Evolutionary conservation across 2,888 invertebrate species (phyloP).

Genomic region (Aquatica leii): DNA sequence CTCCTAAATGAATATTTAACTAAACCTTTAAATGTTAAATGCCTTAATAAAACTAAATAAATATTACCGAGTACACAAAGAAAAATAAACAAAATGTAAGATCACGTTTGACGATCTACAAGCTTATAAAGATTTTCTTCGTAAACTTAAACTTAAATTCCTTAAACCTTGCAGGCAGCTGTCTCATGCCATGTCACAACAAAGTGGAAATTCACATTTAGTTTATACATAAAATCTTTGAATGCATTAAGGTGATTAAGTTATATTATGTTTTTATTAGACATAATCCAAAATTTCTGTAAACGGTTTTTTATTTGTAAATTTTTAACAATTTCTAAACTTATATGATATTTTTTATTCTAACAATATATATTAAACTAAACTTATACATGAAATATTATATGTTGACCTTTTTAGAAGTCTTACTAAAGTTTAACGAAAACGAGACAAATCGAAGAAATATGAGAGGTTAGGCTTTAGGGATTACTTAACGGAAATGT

Average conservation of each 20-base stretch:
- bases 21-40: too few relatives aligned
- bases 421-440: constrained; percentile 34
- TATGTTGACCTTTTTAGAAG: constrained; percentile 26
- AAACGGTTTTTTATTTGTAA: not conserved
- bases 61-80: too few relatives aligned
- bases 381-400: too few relatives aligned
- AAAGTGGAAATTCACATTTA: constrained; percentile 20
- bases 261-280: not conserved
- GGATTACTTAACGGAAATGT: constrained; percentile 39
- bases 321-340: not conserved
- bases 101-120: too few relatives aligned
- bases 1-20: too few relatives aligned
- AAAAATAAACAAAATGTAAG: too few relatives aligned
- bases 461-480: constrained; percentile 32
- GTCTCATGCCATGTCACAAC: constrained; percentile 22
- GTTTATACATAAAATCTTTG: constrained; percentile 8
- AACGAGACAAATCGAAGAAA: constrained; percentile 34
- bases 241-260: not conserved
- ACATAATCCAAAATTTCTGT: not conserved
- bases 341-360: too few relatives aligned
- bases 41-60: too few relatives aligned
- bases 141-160: constrained; percentile 9
- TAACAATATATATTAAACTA: too few relatives aligned
- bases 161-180: constrained; percentile 14
- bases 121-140: constrained; percentile 4